Evolutionary conservation across 2,113 vertebrate genomes (phyloP), one percentile per base, ranked within the genome.

Genomic region (Paradisaea rubra): DNA sequence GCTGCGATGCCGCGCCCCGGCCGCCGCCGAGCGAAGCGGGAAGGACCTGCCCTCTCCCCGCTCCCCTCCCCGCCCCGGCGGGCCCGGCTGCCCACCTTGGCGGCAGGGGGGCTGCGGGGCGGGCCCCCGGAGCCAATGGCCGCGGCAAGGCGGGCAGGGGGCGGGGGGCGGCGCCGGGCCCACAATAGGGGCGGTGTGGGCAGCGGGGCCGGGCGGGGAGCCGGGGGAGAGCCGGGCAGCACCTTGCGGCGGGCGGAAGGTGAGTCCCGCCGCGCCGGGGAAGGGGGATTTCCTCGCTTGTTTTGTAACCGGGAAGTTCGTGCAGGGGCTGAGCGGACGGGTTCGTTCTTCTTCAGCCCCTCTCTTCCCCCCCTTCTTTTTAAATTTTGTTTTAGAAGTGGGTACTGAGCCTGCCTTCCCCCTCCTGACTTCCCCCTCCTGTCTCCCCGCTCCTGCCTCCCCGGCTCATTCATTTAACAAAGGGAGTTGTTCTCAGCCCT

Each of bases 181-280:
- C 2, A 69, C 89, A 33, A 54, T 50, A 60, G 84, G 80, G 79
- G 91, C 80, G 79, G 79, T 7, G 78, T 11, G 69, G 73, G 76
- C 45, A 56, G 52, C 53, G 45, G 57, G 39, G 17, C 52, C 25
- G 53, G 60, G 91, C 59, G 33, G 50, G 13, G 41, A 15, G 76
- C 11, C 20, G 30, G 9, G 56, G 19, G 45, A 47, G 81, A 61
- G 60, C 52, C 2, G 88, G 90, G 94, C 81, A 86, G 93, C 93
- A 96, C 95, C 91, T 96, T 93, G 93, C 93, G 66, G 81, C 70
- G 78, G 69, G 64, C 50, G 79, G 95, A 73, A 89, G 95, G 95
- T 93, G 94, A 89, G 95, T 89, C 3, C 60, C 10, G 57, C 19
- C 61, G 79, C 42, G 76, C 52, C 7, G 76, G 84, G 76, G 15